Evolutionary conservation across 2,797 vertebrate species (phyloP), one percentile per base, ranked within the genome.

Genomic region (Kryptopterus vitreolus): DNA sequence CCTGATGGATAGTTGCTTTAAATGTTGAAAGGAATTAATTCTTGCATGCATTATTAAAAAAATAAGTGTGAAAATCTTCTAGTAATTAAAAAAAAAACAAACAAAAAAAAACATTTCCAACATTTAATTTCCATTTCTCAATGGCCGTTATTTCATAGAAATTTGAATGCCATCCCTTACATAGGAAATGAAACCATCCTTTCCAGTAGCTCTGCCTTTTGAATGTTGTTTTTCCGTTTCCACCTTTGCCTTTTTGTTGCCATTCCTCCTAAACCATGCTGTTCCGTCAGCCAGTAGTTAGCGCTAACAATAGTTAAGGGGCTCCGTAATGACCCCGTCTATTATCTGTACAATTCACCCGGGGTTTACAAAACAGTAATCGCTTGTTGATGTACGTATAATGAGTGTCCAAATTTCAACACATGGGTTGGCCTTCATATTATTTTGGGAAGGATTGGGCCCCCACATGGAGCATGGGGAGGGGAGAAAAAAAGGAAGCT

Each of bases 311-410:
- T 74, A 74, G 33, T 62, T 74, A 62, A 29, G 11, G 50, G 7
- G 9, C 48, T 58, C 50, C 33, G 33, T 29, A 59, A 50, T 58
- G n/a, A n/a, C 33, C 4, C 12, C 4, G 8, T 43, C 26, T 58
- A 33, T 57, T 58, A 26, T 75, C 24, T 10, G 20, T 33, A 31
- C 18, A 22, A 68, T 75, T 9, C 35, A 48, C 22, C 22, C 8
- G 33, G 46, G 31, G 33, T 81, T 81, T 76, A n/a, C 46, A 62
- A 38, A 43, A 71, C 24, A 62, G 58, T 70, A 77, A 62, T 77
- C 31, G 53, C 1, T 75, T 74, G 31, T 52, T 46, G 53, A 69
- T 66, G 69, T 43, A 68, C 24, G 24, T 57, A 18, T 52, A 31
- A 33, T 73, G 18, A 26, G 50, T 59, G 62, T 68, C 9, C 13